Evolutionary conservation across 2,113 vertebrate species (phyloP), one percentile per base, ranked within the genome.

Genomic region (Plectropomus leopardus): DNA sequence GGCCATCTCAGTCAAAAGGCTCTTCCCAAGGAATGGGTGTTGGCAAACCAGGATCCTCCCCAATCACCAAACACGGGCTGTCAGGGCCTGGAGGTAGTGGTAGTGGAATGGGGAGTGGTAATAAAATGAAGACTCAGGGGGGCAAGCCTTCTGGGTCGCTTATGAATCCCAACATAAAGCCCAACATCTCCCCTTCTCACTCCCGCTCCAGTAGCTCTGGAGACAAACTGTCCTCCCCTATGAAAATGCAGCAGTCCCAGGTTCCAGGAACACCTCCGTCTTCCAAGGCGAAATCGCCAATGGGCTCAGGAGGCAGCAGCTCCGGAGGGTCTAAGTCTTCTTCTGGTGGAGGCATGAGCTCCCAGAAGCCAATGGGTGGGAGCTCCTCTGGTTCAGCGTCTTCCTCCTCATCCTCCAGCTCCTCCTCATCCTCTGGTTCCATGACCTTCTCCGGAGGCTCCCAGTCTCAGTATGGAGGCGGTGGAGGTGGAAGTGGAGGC

Each of bases 131-230:
- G 87, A 94, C 97, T 80, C 98, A 97, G 92, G 97, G 97, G 63
- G 95, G 95, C 1, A 99, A 99, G 86, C 98, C 98, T 36, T 96
- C 98, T 0, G 97, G 97, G 1, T 96, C 95, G 28, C 96, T 99
- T 61, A 97, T 99, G 95, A 99, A 98, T 92, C 97, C 98, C 74
- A 97, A 95, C 91, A 96, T 99, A 70, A 99, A 99, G 90, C 98
- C 98, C 77, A 99, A 98, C 92, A 99, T 99, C 88, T 99, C 98
- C 40, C 98, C 98, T 0, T 99, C 98, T 34, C 98, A 99, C 89
- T 99, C 98, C 8, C 96, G 98, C 63, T 96, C 97, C 54, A 95
- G 96, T 0, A 94, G 95, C 76, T 95, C 96, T 42, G 94, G 96
- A 48, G 98, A 99, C 67, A 99, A 99, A 88, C 93, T 98, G 53